Conservation (phyloP, 2,888 invertebrate genomes). For the Chironomus tentans region DNA sequence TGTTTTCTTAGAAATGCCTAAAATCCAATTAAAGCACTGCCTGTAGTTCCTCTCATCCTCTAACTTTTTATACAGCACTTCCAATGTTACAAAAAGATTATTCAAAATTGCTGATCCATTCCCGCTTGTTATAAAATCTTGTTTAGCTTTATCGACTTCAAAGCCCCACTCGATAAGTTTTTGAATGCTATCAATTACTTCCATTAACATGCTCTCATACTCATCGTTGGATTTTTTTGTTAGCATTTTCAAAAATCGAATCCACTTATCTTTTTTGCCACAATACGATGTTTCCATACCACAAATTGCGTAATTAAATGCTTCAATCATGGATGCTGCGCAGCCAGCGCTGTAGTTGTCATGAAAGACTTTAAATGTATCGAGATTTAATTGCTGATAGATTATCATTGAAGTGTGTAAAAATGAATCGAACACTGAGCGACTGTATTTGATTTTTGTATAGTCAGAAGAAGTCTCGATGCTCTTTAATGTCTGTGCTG, state of each 20-base stretch:
- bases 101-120: neutral
- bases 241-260: neutral
- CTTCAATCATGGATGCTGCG: neutral
- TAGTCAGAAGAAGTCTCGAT: neutral
- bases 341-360: neutral
- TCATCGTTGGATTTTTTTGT: neutral
- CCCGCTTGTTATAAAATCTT: neutral
- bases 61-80: neutral
- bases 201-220: neutral
- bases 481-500: neutral
- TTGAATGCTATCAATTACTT: neutral
- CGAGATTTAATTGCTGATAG: neutral
- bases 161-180: conserved; percentile 2
- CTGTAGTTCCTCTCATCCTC: neutral
- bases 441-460: conserved; percentile 1
- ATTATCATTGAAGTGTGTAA: neutral
- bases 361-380: neutral
- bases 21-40: conserved; percentile 1
- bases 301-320: neutral
- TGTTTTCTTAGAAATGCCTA: neutral
- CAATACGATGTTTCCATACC: neutral
- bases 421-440: neutral
- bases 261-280: neutral
- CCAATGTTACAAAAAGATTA: neutral
- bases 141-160: neutral